Evolutionary conservation across 2,888 invertebrate species (phyloP).

Genomic region (Petrolisthes manimaculis): DNA sequence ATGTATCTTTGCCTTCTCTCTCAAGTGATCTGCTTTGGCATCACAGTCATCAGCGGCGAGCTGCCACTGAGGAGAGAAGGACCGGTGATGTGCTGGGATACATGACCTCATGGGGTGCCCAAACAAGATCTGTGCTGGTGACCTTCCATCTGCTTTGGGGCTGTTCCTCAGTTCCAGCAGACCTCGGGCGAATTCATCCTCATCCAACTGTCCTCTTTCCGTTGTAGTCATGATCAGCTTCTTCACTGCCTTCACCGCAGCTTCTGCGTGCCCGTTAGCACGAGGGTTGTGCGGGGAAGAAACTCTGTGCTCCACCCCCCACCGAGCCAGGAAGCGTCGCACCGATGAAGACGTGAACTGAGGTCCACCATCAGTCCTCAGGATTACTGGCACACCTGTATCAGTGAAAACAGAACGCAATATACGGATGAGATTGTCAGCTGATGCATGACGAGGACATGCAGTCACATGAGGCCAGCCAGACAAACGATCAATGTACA

Average conservation of each 20-base stretch:
- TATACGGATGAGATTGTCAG: conserved; percentile 4
- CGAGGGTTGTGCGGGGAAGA: conserved; percentile 18
- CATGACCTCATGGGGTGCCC: conserved; percentile 28
- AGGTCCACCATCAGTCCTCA: conserved; percentile 41
- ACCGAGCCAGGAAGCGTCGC: conserved; percentile 4
- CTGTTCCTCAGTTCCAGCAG: conserved; percentile 61
- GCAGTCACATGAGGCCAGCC: conserved; percentile 32
- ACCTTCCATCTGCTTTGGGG: conserved; percentile 64
- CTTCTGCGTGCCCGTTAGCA: conserved; percentile 18
- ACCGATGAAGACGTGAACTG: conserved; percentile 28
- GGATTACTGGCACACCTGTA: conserved; percentile 18
- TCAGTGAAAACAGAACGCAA: neutral
- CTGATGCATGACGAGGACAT: conserved; percentile 8
- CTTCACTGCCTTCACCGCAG: conserved; percentile 17
- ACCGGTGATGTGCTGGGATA: conserved; percentile 24
- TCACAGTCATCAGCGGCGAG: conserved; percentile 35
- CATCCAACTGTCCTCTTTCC: conserved; percentile 7
- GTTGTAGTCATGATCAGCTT: neutral
- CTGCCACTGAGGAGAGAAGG: conserved; percentile 27
- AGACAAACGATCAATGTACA: conserved; percentile 31
- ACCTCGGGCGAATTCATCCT: conserved; percentile 32
- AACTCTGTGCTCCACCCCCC: conserved; percentile 30
- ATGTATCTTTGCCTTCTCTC: neutral
- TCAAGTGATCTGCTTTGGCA: neutral
- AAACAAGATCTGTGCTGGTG: conserved; percentile 25